Conservation (phyloP, 2,113 vertebrate genomes). For the Isurus oxyrinchus region DNA sequence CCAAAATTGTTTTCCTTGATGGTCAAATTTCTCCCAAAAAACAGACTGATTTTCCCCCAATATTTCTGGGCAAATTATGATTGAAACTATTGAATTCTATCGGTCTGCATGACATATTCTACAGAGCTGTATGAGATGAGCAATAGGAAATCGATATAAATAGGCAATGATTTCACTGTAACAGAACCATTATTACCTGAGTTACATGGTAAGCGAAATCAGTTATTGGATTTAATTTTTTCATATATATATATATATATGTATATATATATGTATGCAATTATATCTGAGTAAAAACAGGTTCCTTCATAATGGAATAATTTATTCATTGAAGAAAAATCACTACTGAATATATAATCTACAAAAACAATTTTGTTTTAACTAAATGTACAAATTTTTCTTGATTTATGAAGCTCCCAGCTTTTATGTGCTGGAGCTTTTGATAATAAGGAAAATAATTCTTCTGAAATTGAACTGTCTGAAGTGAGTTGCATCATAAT, state of each 20-base stretch:
- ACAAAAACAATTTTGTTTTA: background rate
- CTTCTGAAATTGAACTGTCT: background rate
- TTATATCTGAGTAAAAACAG: background rate
- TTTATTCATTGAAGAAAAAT: conserved; percentile 25
- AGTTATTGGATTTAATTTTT: conserved; percentile 2
- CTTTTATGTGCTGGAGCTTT: background rate
- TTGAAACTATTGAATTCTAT: background rate
- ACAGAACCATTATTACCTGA: background rate
- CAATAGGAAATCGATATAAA: background rate
- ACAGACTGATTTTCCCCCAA: background rate
- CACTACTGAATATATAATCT: background rate
- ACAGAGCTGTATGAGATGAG: background rate
- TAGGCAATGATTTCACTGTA: background rate
- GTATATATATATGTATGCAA: background rate
- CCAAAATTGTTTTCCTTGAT: background rate
- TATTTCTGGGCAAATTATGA: background rate
- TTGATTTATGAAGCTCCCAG: background rate
- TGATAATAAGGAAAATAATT: background rate
- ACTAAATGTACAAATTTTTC: conserved; percentile 14
- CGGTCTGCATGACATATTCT: background rate
- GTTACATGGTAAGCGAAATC: background rate
- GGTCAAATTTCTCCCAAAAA: background rate
- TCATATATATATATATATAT: no score
- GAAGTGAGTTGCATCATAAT: background rate
- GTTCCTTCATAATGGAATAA: background rate